These are phyloP conservation scores for Campoplex capitator DNA, from an alignment of 2,888 invertebrate species.

Conservation along the genomic window DNA sequence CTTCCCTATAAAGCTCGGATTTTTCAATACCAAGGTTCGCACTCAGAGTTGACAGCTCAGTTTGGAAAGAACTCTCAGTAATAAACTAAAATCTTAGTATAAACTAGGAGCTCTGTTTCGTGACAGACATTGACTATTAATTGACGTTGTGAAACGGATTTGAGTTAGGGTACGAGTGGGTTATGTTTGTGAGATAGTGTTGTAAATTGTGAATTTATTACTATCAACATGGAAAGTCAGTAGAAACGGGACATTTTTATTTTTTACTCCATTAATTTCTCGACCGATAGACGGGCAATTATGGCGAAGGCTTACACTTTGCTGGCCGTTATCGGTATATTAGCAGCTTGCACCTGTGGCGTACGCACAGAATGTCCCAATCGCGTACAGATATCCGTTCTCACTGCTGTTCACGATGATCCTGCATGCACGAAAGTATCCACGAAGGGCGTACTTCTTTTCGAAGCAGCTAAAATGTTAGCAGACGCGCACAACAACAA, in stretches of 20 bases:
- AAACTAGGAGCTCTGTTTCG: neutral
- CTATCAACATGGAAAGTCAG: slow-evolving; percentile 17
- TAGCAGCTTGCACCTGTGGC: slow-evolving; percentile 81
- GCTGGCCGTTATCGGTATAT: slow-evolving; percentile 72
- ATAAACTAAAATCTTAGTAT: neutral
- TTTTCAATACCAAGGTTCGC: slow-evolving; percentile 81
- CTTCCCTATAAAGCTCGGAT: slow-evolving; percentile 80
- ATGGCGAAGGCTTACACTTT: slow-evolving; percentile 68
- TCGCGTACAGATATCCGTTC: slow-evolving; percentile 76
- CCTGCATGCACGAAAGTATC: slow-evolving; percentile 78
- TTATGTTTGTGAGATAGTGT: slow-evolving; percentile 15
- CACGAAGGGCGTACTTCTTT: slow-evolving; percentile 78
- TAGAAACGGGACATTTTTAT: neutral
- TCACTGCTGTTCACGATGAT: slow-evolving; percentile 80
- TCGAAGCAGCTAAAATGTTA: slow-evolving; percentile 80
- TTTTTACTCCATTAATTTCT: neutral
- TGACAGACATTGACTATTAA: neutral
- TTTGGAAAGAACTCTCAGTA: slow-evolving; percentile 10
- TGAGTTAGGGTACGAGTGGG: neutral
- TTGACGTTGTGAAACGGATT: neutral
- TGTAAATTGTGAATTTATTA: slow-evolving; percentile 10
- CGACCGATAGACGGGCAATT: slow-evolving; percentile 12
- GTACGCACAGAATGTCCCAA: slow-evolving; percentile 77
- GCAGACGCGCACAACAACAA: slow-evolving; percentile 79
- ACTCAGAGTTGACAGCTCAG: slow-evolving; percentile 70